phyloP scores from a whole-genome alignment of 2,113 vertebrate species.

The Nothoprocta perdicaria region DNA sequence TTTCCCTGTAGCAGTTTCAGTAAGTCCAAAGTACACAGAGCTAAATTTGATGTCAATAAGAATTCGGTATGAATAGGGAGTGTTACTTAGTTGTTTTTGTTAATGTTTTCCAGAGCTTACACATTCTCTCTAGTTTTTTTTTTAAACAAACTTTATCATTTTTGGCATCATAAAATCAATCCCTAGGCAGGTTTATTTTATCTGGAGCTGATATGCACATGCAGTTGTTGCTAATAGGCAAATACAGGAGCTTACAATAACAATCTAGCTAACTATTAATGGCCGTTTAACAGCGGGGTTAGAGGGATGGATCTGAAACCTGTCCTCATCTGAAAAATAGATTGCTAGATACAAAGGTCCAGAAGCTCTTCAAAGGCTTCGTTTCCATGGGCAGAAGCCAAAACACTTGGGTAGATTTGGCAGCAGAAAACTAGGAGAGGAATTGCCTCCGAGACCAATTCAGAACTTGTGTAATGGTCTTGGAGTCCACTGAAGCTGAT shows the following conservation, averaged over 20 bases:
- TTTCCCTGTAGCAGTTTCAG: conserved; percentile 20
- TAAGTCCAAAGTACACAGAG: conserved; percentile 64
- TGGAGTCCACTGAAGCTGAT: neutral
- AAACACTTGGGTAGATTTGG: neutral
- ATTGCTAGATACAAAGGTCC: neutral
- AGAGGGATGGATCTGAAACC: conserved; percentile 13
- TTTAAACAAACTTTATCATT: conserved; percentile 67
- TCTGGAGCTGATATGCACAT: conserved; percentile 9
- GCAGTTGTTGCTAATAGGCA: conserved; percentile 41
- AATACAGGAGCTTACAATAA: conserved; percentile 43
- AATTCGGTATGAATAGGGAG: conserved; percentile 65
- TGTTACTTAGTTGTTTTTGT: conserved; percentile 66
- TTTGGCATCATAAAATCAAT: conserved; percentile 68
- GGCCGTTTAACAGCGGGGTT: conserved; percentile 4
- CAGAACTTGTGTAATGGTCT: neutral
- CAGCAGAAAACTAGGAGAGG: neutral
- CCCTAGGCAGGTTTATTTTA: conserved; percentile 40
- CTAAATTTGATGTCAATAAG: conserved; percentile 64
- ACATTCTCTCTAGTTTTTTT: conserved; percentile 63
- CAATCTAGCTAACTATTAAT: conserved; percentile 51
- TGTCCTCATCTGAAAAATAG: conserved; percentile 16
- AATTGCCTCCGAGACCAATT: neutral
- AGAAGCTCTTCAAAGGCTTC: conserved; percentile 15
- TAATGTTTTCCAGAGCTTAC: conserved; percentile 72
- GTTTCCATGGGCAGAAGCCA: neutral